Base-by-base conservation (phyloP, 2,888 invertebrate species). In the Acanthoscelides obtectus region DNA sequence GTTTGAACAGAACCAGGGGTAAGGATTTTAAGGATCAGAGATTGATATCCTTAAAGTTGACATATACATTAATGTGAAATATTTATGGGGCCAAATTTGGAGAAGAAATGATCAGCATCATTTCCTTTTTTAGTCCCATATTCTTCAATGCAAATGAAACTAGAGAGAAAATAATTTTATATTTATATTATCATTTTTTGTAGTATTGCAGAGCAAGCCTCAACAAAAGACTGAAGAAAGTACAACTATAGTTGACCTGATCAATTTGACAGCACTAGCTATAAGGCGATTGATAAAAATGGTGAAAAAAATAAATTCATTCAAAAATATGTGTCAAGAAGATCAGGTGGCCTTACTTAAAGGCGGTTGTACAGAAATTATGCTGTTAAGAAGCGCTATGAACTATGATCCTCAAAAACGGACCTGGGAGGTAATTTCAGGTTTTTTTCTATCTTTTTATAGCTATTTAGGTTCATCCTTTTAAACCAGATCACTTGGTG, bases 281-380 rank as follows among this genome's bases (percentile, higher is more conserved):
- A 97, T 99, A 76, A 87, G 97, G 74, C 88, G 98, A 70, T 86
- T 94, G 70, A 94, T 94, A 81, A 94, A 93, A 85, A 93, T 94
- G 92, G 92, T 93, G 0, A 94, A 94, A 82, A 93, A 93, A 83
- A 94, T 94, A 69, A 93, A 90, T 81, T 94, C 95, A 1, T 99
- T 99, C 85, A 94, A 94, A 83, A 94, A 93, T 81, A 93, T 99
- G 90, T 95, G 96, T 82, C 96, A 97, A 81, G 96, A 95, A 79
- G 98, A 98, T 85, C 98, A 98, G 87, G 91, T 96, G 73, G 90
- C 90, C 4, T 86, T 96, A 17, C 85, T 97, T 8, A 97, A 97
- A 84, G 97, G 97, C 0, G 97, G 98, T 0, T 97, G 97, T 82
- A 97, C 96, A 68, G 98, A 99, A 86, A 94, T 99, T 92, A 93